A percentile compares a stretch with the other conserved stretches of the same genome.
Evolutionary conservation across 2,113 vertebrate genomes (phyloP).

Genomic region (Larimichthys polyactis): DNA sequence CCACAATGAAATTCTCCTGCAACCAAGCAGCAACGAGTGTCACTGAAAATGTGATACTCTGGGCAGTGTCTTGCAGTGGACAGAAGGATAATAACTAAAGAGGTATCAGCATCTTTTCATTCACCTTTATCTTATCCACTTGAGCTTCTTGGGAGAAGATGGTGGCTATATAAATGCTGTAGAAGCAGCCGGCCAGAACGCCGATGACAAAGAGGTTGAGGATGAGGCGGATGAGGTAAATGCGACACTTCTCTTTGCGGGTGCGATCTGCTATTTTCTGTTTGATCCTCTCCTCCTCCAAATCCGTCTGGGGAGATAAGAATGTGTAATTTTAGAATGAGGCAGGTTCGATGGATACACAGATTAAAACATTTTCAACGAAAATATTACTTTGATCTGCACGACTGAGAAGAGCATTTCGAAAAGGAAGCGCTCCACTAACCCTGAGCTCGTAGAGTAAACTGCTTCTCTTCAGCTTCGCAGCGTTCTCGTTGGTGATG

Average conservation of each 20-base stretch:
- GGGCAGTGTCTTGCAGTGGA: too few relatives aligned
- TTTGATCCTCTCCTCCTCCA: slow-evolving; percentile 92
- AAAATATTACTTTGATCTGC: background rate
- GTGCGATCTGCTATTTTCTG: slow-evolving; percentile 90
- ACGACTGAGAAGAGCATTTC: background rate
- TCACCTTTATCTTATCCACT: slow-evolving; percentile 56
- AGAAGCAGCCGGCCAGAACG: slow-evolving; percentile 90
- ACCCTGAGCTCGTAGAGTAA: slow-evolving; percentile 92
- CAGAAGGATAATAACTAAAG: background rate
- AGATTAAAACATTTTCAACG: background rate
- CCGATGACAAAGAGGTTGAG: slow-evolving; percentile 90
- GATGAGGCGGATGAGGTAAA: slow-evolving; percentile 88
- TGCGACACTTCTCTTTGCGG: slow-evolving; percentile 85
- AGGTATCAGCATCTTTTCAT: background rate
- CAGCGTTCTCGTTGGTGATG: slow-evolving; percentile 88
- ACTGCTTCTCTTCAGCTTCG: slow-evolving; percentile 88
- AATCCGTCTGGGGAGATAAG: slow-evolving; percentile 86
- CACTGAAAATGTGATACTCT: background rate
- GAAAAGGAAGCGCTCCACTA: slow-evolving; percentile 21
- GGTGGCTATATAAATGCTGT: slow-evolving; percentile 92
- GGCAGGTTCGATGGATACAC: background rate
- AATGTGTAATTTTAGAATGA: background rate
- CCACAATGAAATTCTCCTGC: slow-evolving; percentile 78
- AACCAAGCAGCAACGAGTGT: background rate
- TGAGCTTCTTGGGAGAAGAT: slow-evolving; percentile 88